Evolutionary conservation across 1,140 invertebrate genomes (phyloP).

Genomic region (Musca vetustissima): DNA sequence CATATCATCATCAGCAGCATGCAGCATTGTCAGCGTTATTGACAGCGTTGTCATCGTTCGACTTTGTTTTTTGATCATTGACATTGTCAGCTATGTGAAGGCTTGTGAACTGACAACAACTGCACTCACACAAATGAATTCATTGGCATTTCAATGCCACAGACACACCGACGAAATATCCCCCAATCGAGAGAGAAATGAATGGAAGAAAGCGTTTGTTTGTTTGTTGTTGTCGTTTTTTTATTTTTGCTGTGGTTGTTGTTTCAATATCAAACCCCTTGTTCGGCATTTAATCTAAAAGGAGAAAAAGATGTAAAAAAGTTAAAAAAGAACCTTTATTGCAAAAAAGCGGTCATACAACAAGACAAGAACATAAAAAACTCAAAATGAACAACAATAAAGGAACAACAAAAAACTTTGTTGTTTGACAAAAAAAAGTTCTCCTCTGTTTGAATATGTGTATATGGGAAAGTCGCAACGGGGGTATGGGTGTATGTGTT

Average conservation of each 20-base stretch:
- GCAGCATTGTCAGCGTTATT: too few species aligned
- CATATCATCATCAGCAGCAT: too few species aligned
- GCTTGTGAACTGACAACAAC: conserved; percentile 1
- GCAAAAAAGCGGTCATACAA: too few species aligned
- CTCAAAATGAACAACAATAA: conserved; percentile 3
- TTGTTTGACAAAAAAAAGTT: neutral
- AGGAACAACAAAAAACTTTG: neutral
- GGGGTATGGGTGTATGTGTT: too few species aligned
- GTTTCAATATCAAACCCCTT: conserved; percentile 8
- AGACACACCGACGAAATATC: too few species aligned
- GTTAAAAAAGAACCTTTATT: neutral
- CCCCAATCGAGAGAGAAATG: too few species aligned
- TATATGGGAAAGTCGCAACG: neutral
- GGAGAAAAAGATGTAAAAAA: neutral
- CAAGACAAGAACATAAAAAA: neutral
- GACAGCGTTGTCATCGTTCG: too few species aligned
- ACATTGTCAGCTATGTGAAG: conserved; percentile 23
- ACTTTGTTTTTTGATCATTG: conserved; percentile 13
- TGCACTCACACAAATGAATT: too few species aligned
- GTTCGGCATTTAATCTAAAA: conserved; percentile 10
- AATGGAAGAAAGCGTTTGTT: neutral
- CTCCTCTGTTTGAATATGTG: neutral
- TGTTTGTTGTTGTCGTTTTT: neutral
- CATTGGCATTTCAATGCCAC: too few species aligned
- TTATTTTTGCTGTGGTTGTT: neutral